Evolutionary conservation across 1,140 invertebrate species (phyloP).

Genomic region (Lasioglossum albipes): DNA sequence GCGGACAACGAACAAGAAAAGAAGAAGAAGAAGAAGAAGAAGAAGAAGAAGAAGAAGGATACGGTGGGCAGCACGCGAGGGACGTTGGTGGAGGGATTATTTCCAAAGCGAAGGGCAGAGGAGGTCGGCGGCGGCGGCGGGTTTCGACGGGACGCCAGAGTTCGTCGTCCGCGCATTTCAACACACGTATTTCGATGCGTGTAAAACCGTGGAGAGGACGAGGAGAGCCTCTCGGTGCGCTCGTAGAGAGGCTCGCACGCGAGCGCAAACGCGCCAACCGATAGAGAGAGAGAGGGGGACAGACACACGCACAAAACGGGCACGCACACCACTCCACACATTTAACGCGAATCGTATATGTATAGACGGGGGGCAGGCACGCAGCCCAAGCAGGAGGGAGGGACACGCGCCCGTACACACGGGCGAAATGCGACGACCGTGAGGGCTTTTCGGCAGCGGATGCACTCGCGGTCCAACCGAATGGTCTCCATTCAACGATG

Average conservation of each 20-base stretch:
- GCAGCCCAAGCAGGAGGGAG: slow-evolving; percentile 4
- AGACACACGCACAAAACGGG: too few relatives aligned
- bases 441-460: background rate
- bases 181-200: slow-evolving; percentile 32
- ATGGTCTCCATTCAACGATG: background rate
- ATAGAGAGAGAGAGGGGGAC: too few relatives aligned
- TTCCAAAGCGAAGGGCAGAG: slow-evolving; percentile 12
- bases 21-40: background rate
- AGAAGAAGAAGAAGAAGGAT: background rate
- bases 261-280: background rate
- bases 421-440: slow-evolving; percentile 39
- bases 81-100: background rate
- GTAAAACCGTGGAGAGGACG: slow-evolving; percentile 19
- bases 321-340: too few relatives aligned
- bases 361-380: background rate
- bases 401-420: slow-evolving; percentile 27
- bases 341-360: too few relatives aligned
- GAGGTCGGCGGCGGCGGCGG: slow-evolving; percentile 5
- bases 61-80: background rate
- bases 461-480: background rate
- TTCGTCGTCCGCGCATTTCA: slow-evolving; percentile 61
- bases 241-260: background rate
- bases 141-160: slow-evolving; percentile 54
- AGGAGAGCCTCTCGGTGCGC: background rate
- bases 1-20: background rate